Base-by-base conservation (phyloP, 2,888 invertebrate species). In the Mesorhabditis belari region DNA sequence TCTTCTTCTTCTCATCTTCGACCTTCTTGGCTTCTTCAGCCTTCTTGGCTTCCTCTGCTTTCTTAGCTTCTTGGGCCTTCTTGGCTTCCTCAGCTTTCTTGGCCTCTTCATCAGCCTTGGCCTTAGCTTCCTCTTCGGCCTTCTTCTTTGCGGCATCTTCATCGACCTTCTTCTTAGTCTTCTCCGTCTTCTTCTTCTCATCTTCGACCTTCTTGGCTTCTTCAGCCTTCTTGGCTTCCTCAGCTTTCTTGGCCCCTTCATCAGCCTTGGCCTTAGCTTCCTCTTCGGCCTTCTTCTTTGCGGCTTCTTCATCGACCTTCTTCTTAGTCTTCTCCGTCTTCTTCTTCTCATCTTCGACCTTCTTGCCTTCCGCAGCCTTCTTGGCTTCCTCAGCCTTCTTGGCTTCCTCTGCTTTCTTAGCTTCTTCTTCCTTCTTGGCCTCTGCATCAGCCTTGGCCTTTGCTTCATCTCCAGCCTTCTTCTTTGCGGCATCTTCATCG, bases 201-300 rank as follows among this genome's bases (percentile, higher is more conserved):
- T 29, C 19, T 25, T 52, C 49, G 49, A 56, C 35, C n/a, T 27
- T 23, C 4, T 61, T 51, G 27, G 57, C 62, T 35, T 71, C 66
- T n/a, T n/a, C n/a, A n/a, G n/a, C n/a, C n/a, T n/a, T n/a, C 49
- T 53, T 28, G 12, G 12, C 44, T 24, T 35, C 59, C 21, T 44
- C 54, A 12, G 52, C 35, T 21, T 4, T 9, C 28, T 53, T 58
- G 0, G 53, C 44, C 19, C 21, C 27, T 5, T 27, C 54, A 3
- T 5, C 21, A 27, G 28, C 26, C 49, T 44, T 25, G 29, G 23
- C 29, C 51, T 54, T 55, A 49, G 53, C 44, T 3, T 53, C 55
- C 17, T 55, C 54, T 9, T 21, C 27, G n/a, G 23, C 28, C 1
- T 9, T 35, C 19, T 49, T 28, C 17, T 44, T 44, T 23, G 55